A percentile compares a stretch with the other conserved stretches of the same genome.
These are phyloP conservation scores for Eutrigla gurnardus DNA, from an alignment of 2,797 vertebrate species.

Conservation along the genomic window DNA sequence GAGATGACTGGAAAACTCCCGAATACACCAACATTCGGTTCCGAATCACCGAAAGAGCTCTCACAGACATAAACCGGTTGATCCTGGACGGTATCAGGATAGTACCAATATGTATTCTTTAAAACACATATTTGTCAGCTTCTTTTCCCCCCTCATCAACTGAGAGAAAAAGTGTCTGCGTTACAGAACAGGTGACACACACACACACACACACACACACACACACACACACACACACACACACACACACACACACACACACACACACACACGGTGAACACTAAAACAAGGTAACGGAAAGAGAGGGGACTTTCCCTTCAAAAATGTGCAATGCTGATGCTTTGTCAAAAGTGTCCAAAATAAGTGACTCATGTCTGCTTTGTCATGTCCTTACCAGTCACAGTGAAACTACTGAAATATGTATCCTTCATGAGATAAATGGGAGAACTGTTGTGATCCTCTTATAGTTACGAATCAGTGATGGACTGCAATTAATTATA, in stretches of 20 bases:
- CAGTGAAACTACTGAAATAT: conserved; percentile 8
- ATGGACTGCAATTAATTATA: conserved; percentile 15
- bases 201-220: conserved; percentile 29
- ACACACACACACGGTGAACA: too few species aligned
- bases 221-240: too few species aligned
- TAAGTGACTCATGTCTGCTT: conserved; percentile 11
- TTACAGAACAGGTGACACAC: conserved; percentile 50
- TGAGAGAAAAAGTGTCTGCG: conserved; percentile 31
- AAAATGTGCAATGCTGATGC: conserved; percentile 62
- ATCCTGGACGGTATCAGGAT: conserved; percentile 29
- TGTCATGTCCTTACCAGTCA: not conserved
- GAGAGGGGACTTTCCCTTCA: conserved; percentile 46
- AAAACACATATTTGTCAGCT: conserved; percentile 32
- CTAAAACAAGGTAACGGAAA: conserved; percentile 48
- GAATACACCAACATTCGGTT: conserved; percentile 14
- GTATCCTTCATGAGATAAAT: conserved; percentile 42
- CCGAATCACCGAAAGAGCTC: conserved; percentile 48
- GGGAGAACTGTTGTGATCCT: conserved; percentile 20
- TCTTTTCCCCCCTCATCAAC: conserved; percentile 7
- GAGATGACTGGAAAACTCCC: conserved; percentile 33
- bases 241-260: too few species aligned
- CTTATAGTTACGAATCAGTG: conserved; percentile 10
- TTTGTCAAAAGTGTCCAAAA: conserved; percentile 42
- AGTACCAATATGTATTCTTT: conserved; percentile 30
- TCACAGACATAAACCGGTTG: conserved; percentile 39